These are phyloP conservation scores for Lasioglossum zephyrum DNA, from an alignment of 2,888 invertebrate species.

Conservation along the genomic window DNA sequence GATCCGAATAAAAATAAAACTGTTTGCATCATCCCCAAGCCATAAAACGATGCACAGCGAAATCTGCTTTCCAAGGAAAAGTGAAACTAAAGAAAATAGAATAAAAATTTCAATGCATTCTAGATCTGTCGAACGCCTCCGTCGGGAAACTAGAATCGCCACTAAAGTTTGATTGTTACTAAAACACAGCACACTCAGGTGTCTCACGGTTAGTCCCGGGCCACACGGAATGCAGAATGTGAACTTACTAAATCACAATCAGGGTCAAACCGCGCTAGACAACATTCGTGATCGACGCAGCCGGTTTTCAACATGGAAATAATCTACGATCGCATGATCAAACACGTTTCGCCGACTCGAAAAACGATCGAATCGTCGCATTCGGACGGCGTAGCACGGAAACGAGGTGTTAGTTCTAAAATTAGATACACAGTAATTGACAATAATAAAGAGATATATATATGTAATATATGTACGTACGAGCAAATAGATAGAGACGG, in stretches of 20 bases:
- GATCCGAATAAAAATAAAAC: neutral
- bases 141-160: neutral
- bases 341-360: neutral
- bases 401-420: slow-evolving; percentile 8
- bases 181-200: neutral
- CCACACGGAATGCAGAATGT: slow-evolving; percentile 25
- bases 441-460: neutral
- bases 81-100: neutral
- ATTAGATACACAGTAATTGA: slow-evolving; percentile 4
- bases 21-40: neutral
- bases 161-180: neutral
- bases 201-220: slow-evolving; percentile 5
- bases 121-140: too few relatives aligned
- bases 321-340: slow-evolving; percentile 5
- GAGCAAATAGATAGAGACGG: slow-evolving; percentile 74
- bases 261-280: slow-evolving; percentile 10
- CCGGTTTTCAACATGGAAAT: neutral
- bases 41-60: neutral
- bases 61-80: neutral
- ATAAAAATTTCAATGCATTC: neutral
- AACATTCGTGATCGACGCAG: slow-evolving; percentile 27
- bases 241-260: slow-evolving; percentile 38
- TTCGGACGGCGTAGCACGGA: neutral
- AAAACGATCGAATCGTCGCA: slow-evolving; percentile 9
- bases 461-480: slow-evolving; percentile 80